A percentile compares a stretch with the other conserved stretches of the same genome.
These are phyloP conservation scores for Yponomeuta evonymella DNA, from an alignment of 2,888 invertebrate species.

Conservation along the genomic window DNA sequence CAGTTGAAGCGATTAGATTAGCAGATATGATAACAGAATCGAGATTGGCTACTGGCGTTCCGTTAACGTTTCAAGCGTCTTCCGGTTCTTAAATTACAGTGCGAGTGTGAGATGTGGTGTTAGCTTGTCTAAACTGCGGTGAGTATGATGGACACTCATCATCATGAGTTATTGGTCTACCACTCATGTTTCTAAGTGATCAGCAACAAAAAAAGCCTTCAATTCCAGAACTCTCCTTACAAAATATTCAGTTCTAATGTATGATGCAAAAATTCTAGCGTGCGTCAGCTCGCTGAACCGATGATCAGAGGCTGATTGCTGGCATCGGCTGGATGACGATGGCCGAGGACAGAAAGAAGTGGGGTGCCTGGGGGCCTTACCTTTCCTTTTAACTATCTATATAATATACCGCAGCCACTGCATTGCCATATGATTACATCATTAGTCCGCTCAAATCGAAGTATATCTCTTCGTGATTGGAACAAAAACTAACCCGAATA, in stretches of 20 bases:
- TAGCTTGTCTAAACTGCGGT: neutral
- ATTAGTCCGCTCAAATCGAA: neutral
- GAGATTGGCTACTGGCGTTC: neutral
- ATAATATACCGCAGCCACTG: too few relatives aligned
- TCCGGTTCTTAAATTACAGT: neutral
- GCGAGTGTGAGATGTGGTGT: neutral
- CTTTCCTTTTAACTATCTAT: too few relatives aligned
- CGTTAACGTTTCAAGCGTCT: neutral
- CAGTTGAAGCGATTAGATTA: neutral
- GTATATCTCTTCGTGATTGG: constrained; percentile 8
- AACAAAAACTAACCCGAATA: constrained; percentile 71
- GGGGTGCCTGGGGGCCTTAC: too few relatives aligned
- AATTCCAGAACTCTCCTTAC: too few relatives aligned
- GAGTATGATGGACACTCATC: neutral
- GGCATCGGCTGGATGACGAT: too few relatives aligned
- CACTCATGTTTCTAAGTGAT: too few relatives aligned
- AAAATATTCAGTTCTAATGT: too few relatives aligned
- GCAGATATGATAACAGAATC: neutral
- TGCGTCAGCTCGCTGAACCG: too few relatives aligned
- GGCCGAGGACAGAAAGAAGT: too few relatives aligned
- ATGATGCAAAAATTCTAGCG: too few relatives aligned
- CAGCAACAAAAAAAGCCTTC: too few relatives aligned
- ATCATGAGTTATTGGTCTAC: neutral
- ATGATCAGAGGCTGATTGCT: too few relatives aligned
- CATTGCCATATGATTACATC: neutral